phyloP scores from a whole-genome alignment of 2,888 invertebrate species.

The Baronia brevicornis region DNA sequence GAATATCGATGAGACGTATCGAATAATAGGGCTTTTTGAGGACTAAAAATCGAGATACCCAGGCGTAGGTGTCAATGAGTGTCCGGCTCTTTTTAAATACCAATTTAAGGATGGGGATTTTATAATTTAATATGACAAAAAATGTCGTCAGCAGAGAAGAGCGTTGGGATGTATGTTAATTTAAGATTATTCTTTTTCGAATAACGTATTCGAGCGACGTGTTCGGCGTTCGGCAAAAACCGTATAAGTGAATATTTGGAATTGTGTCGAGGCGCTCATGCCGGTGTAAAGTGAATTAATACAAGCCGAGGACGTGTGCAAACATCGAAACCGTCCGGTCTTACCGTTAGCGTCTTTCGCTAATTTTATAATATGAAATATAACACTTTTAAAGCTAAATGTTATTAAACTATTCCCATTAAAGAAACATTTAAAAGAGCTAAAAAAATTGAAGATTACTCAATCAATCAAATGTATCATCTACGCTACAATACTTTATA shows the following conservation, averaged over 20 bases:
- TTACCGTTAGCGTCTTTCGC: constrained; percentile 2
- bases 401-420: too few species aligned
- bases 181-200: constrained; percentile 44
- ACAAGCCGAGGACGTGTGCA: constrained; percentile 31
- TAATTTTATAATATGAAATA: too few species aligned
- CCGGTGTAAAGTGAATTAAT: constrained; percentile 57
- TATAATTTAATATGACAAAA: constrained; percentile 56
- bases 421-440: too few species aligned
- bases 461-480: too few species aligned
- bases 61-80: constrained; percentile 66
- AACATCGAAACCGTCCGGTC: constrained; percentile 31
- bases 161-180: constrained; percentile 58
- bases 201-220: constrained; percentile 52
- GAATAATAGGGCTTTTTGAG: constrained; percentile 46
- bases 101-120: constrained; percentile 53
- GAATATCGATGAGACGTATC: constrained; percentile 61
- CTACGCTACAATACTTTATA: too few species aligned
- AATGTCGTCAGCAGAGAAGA: constrained; percentile 31
- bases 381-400: too few species aligned
- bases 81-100: constrained; percentile 38
- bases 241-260: constrained; percentile 53
- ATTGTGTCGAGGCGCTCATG: constrained; percentile 53
- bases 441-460: too few species aligned
- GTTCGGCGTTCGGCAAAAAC: constrained; percentile 48
- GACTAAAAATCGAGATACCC: constrained; percentile 40